Percentiles rank a stretch among this genome's conserved stretches.
Evolutionary conservation across 2,888 invertebrate genomes (phyloP).

Genomic region (Cremastinae sp.): DNA sequence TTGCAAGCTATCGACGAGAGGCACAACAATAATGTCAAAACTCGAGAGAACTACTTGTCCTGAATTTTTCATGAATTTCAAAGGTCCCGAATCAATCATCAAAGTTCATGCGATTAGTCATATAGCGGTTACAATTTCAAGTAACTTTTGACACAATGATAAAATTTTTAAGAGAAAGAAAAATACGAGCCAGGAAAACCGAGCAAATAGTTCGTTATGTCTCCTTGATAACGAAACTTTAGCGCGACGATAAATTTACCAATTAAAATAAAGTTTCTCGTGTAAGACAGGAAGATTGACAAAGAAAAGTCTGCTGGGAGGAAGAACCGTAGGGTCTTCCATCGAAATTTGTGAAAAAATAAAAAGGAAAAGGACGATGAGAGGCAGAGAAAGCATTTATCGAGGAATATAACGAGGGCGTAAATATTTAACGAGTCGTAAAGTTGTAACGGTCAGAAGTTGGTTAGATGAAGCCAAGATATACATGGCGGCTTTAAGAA

Average conservation of each 20-base stretch:
- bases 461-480: constrained; percentile 14
- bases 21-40: constrained; percentile 11
- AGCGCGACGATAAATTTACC: constrained; percentile 15
- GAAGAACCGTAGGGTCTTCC: neutral
- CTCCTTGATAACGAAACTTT: neutral
- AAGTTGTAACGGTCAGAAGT: constrained; percentile 41
- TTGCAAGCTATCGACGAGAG: constrained; percentile 8
- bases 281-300: neutral
- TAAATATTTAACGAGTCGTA: constrained; percentile 57
- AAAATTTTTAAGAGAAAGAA: neutral
- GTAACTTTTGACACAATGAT: neutral
- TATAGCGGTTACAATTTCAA: neutral
- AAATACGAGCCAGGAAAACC: neutral
- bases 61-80: neutral
- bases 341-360: constrained; percentile 4
- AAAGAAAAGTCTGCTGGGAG: constrained; percentile 6
- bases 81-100: no score
- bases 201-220: constrained; percentile 11
- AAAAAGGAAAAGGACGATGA: neutral
- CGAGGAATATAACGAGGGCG: constrained; percentile 49
- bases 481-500: constrained; percentile 17
- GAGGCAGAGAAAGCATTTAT: constrained; percentile 39
- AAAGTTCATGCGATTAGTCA: no score
- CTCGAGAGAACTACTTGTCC: constrained; percentile 31
- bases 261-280: constrained; percentile 32